Conservation (phyloP, 2,113 vertebrate species). For the Thomomys bottae region DNA sequence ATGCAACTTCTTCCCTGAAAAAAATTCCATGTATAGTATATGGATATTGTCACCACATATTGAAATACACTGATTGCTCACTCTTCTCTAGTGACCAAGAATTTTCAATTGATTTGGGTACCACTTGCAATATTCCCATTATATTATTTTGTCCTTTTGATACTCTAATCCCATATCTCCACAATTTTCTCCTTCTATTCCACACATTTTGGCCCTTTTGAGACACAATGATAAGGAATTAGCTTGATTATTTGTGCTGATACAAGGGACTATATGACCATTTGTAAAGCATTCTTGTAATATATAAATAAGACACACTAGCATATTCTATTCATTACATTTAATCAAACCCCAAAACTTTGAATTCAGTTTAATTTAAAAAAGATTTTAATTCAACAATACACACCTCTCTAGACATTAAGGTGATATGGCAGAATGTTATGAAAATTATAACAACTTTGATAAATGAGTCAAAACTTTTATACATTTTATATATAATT, state of each 20-base stretch:
- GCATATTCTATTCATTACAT: background rate
- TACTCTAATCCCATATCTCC: too few relatives aligned
- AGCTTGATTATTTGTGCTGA: background rate
- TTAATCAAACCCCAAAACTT: background rate
- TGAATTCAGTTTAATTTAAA: background rate
- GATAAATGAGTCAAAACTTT: background rate
- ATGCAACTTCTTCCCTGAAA: background rate
- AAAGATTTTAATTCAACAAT: background rate
- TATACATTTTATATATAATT: background rate
- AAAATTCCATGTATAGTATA: too few relatives aligned
- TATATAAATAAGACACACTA: background rate
- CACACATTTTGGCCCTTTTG: background rate
- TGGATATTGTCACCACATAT: too few relatives aligned
- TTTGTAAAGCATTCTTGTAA: background rate
- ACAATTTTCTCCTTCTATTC: background rate
- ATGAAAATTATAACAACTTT: constrained; percentile 12
- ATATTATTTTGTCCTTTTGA: background rate
- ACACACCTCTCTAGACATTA: background rate
- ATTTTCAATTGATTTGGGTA: background rate
- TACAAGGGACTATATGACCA: rapidly evolving
- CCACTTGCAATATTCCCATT: background rate
- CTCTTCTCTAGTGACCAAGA: background rate
- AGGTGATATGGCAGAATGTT: background rate
- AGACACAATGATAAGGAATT: background rate
- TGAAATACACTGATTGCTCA: background rate